Percentiles rank a stretch among this genome's conserved stretches.
Conservation (phyloP, 2,113 vertebrate species). For the Protobothrops flavoviridis region DNA sequence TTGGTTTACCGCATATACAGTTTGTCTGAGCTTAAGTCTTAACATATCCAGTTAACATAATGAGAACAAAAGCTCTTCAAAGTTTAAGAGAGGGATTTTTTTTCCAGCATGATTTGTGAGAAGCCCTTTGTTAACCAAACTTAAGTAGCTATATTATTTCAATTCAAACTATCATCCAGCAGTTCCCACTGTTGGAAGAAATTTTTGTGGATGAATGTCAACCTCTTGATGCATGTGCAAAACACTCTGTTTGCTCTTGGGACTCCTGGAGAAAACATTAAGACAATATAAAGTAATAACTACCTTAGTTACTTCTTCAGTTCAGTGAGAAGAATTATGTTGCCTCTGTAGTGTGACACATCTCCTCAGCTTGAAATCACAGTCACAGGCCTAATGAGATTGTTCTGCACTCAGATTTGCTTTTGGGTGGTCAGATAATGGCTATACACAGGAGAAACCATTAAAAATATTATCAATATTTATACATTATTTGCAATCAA, state of each 20-base stretch:
- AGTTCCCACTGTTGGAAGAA: neutral
- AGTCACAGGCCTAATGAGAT: neutral
- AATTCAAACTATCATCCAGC: neutral
- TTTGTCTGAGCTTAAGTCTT: neutral
- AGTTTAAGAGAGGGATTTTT: neutral
- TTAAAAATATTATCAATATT: neutral
- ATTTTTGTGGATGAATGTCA: neutral
- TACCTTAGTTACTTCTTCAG: neutral
- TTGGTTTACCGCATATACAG: neutral
- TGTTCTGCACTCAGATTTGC: neutral
- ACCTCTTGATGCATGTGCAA: neutral
- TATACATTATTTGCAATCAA: neutral
- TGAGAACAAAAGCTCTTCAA: neutral
- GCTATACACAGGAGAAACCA: neutral
- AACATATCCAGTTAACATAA: neutral
- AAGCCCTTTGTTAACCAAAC: neutral
- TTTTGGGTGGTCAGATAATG: neutral
- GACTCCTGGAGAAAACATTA: neutral
- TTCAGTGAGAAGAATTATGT: neutral
- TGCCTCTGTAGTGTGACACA: neutral
- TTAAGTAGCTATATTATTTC: neutral
- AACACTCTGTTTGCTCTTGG: neutral
- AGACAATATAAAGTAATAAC: neutral
- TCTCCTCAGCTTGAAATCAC: neutral
- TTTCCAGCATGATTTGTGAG: neutral